Evolutionary conservation across 2,888 invertebrate species (phyloP).

Genomic region (Thera obeliscata): DNA sequence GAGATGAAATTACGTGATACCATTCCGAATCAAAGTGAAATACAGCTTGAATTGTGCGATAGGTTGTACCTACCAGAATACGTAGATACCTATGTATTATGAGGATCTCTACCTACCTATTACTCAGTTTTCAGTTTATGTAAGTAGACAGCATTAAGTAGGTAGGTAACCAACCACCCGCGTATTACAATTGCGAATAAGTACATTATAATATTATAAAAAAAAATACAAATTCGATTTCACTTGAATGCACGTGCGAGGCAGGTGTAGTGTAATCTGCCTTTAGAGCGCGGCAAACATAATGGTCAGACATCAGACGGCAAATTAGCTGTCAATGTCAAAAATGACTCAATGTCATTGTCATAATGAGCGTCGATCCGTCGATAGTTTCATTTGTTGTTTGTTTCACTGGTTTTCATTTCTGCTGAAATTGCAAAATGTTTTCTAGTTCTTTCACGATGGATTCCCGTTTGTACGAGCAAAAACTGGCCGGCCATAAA

Average conservation of each 20-base stretch:
- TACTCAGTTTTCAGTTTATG: too few species aligned
- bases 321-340: neutral
- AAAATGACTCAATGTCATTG: neutral
- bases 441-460: constrained; percentile 60
- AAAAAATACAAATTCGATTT: too few species aligned
- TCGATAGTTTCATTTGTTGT: neutral
- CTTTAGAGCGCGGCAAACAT: too few species aligned
- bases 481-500: constrained; percentile 84
- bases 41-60: constrained; percentile 58
- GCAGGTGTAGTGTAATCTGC: too few species aligned
- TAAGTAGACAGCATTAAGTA: too few species aligned
- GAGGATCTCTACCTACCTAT: neutral
- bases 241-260: too few species aligned
- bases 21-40: constrained; percentile 82
- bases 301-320: neutral
- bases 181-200: too few species aligned
- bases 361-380: too few species aligned
- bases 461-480: constrained; percentile 84
- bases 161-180: too few species aligned
- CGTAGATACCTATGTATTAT: neutral
- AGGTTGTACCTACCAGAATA: constrained; percentile 12
- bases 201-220: too few species aligned
- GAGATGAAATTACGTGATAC: constrained; percentile 85
- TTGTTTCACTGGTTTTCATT: constrained; percentile 7
- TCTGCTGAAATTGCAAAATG: neutral